Percentiles rank a stretch among this genome's conserved stretches.
Conservation (phyloP, 1,140 invertebrate species). For the Rhopalosiphum padi region DNA sequence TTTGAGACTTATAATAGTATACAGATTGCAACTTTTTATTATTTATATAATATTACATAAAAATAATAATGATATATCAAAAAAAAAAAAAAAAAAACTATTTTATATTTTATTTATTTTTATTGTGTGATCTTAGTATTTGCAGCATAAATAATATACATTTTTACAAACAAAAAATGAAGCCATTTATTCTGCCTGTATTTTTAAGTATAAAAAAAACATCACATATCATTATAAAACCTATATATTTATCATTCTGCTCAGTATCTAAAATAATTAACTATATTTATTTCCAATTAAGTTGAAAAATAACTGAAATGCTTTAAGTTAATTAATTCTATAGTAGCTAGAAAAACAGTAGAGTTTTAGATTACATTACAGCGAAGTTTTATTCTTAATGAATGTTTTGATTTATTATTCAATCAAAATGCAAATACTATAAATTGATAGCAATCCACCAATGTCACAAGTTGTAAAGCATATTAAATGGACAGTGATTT, state of each 20-base stretch:
- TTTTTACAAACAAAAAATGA: neutral
- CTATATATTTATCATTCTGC: neutral
- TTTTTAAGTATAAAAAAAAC: neutral
- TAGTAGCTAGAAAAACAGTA: neutral
- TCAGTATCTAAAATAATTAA: neutral
- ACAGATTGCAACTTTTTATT: no score
- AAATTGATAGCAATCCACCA: slow-evolving; percentile 28
- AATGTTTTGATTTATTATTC: slow-evolving; percentile 35
- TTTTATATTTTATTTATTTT: neutral
- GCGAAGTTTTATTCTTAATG: neutral
- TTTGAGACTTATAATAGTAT: no score
- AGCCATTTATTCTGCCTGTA: neutral
- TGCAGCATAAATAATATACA: neutral
- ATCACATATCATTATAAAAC: neutral
- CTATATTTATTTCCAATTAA: neutral
- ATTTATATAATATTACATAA: no score
- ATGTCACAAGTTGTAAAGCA: slow-evolving; percentile 9
- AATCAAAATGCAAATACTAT: slow-evolving; percentile 27
- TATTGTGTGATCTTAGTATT: neutral
- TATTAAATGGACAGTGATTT: slow-evolving; percentile 31
- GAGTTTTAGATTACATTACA: neutral
- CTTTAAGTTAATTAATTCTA: neutral
- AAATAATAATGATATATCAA: no score
- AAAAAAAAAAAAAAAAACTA: no score
- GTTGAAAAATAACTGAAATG: neutral